Conservation (phyloP, 1,140 invertebrate species). For the Brachystomella parvula region DNA sequence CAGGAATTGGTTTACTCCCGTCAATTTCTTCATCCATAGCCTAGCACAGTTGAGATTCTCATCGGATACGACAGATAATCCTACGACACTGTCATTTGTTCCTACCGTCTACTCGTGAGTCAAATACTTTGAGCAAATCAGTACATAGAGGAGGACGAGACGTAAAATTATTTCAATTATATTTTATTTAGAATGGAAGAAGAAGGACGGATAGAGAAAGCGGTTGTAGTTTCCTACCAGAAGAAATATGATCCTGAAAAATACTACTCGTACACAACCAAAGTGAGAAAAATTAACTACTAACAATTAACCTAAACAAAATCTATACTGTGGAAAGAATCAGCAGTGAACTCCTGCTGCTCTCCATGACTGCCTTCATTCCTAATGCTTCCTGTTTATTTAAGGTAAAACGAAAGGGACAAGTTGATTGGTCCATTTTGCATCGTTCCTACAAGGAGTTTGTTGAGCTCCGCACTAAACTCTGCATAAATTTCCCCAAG, state of each 20-base stretch:
- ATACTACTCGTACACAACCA: conserved; percentile 92
- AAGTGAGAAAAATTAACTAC: conserved; percentile 47
- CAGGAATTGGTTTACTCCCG: conserved; percentile 72
- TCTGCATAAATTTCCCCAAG: conserved; percentile 83
- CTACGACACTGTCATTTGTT: conserved; percentile 77
- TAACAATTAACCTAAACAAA: no score
- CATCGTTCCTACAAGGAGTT: conserved; percentile 95
- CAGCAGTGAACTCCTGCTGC: background rate
- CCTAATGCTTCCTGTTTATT: background rate
- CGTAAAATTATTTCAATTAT: background rate
- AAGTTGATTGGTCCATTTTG: conserved; percentile 73
- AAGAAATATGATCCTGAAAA: conserved; percentile 96
- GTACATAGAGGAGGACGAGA: background rate
- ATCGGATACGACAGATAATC: conserved; percentile 70
- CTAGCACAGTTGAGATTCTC: conserved; percentile 86
- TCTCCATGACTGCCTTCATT: background rate
- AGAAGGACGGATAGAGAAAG: conserved; percentile 79
- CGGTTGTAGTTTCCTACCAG: conserved; percentile 79
- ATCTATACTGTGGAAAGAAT: no score
- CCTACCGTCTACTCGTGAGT: conserved; percentile 86
- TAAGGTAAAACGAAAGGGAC: conserved; percentile 68
- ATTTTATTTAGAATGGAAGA: conserved; percentile 61
- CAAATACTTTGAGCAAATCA: conserved; percentile 11
- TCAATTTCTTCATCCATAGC: conserved; percentile 97
- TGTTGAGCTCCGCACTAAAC: conserved; percentile 88